A percentile compares a stretch with the other conserved stretches of the same genome.
These are phyloP conservation scores for Drosophila cyrtoloma DNA, from an alignment of 2,888 invertebrate species.

Conservation along the genomic window DNA sequence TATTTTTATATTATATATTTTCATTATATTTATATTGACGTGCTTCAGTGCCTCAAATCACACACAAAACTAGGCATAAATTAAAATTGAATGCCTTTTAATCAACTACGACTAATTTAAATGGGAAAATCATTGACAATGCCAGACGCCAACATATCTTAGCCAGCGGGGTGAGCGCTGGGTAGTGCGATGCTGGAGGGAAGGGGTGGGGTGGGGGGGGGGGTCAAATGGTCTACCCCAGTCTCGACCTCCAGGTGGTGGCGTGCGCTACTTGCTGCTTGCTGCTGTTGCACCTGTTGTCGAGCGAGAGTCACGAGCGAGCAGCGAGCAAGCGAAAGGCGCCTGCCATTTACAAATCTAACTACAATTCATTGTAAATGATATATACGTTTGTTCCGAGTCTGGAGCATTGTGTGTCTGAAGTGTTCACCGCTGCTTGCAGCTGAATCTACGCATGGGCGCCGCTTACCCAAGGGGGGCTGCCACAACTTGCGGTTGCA, in stretches of 20 bases:
- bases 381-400: conserved; percentile 22
- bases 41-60: conserved; percentile 56
- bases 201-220: background rate
- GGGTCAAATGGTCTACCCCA: conserved; percentile 24
- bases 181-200: background rate
- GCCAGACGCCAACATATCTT: conserved; percentile 32
- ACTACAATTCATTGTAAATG: conserved; percentile 9
- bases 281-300: conserved; percentile 55
- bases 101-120: background rate
- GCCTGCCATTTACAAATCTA: conserved; percentile 40
- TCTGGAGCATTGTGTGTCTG: conserved; percentile 43
- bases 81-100: conserved; percentile 34
- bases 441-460: conserved; percentile 11
- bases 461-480: conserved; percentile 1
- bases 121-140: conserved; percentile 34
- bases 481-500: background rate
- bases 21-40: conserved; percentile 55
- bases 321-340: conserved; percentile 44
- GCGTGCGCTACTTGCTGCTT: background rate
- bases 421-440: conserved; percentile 37
- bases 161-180: background rate
- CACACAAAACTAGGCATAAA: conserved; percentile 66
- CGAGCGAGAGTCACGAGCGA: conserved; percentile 59
- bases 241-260: conserved; percentile 30
- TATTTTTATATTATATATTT: conserved; percentile 29